These are phyloP conservation scores for Paedocypris micromegethes DNA, from an alignment of 2,797 vertebrate species.

Conservation along the genomic window DNA sequence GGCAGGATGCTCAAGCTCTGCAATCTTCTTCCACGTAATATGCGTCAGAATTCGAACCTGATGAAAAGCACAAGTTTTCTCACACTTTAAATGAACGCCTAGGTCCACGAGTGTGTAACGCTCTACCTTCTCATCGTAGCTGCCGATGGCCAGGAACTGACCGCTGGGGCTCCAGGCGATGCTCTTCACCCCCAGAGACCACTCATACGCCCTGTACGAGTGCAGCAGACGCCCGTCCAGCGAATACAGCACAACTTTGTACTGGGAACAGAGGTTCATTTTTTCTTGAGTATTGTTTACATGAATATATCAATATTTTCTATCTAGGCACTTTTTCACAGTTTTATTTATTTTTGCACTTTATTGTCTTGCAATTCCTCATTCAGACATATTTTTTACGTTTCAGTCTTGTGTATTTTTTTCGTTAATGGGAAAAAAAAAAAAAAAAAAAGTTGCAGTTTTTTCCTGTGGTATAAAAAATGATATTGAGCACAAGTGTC, in stretches of 20 bases:
- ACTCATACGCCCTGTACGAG: constrained; percentile 82
- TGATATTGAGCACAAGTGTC: too few relatives aligned
- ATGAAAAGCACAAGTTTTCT: not conserved
- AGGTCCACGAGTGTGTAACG: not conserved
- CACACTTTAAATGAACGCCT: not conserved
- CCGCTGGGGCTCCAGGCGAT: constrained; percentile 93
- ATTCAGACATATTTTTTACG: too few relatives aligned
- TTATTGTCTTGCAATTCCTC: too few relatives aligned
- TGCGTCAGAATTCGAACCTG: constrained; percentile 94
- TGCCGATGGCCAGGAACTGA: constrained; percentile 90
- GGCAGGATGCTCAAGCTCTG: constrained; percentile 79
- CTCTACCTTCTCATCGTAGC: constrained; percentile 92
- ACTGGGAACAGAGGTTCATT: constrained; percentile 64
- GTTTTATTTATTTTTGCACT: not conserved
- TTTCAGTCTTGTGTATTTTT: too few relatives aligned
- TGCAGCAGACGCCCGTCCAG: constrained; percentile 88
- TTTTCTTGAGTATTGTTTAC: not conserved
- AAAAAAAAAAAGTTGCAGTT: too few relatives aligned
- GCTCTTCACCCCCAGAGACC: constrained; percentile 88
- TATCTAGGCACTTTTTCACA: not conserved
- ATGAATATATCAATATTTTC: not conserved
- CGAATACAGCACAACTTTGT: constrained; percentile 89
- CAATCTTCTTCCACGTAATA: constrained; percentile 89
- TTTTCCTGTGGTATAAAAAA: too few relatives aligned
- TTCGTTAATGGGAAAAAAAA: too few relatives aligned